Conservation (phyloP, 92 coral and sea anemone species). For the Phenganax subtilis region DNA sequence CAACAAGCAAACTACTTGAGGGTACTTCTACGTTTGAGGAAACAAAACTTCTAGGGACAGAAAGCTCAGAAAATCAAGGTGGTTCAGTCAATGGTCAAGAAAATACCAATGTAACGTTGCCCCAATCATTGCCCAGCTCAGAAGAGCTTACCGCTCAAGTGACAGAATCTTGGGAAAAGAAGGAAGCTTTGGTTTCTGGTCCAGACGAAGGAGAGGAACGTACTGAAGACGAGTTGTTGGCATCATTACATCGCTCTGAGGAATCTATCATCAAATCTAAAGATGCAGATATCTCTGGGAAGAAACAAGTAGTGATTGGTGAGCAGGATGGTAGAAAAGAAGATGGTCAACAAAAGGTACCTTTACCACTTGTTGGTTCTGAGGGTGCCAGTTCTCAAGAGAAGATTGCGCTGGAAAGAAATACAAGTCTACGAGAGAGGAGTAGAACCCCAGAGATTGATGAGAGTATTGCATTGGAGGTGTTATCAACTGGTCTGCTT, state of each 20-base stretch:
- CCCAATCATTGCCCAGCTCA: background rate
- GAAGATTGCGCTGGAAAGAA: background rate
- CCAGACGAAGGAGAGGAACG: background rate
- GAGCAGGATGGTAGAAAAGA: background rate
- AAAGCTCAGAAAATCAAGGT: background rate
- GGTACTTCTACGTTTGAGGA: background rate
- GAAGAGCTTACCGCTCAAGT: background rate
- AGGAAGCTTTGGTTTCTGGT: background rate
- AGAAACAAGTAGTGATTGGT: background rate
- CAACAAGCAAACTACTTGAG: background rate
- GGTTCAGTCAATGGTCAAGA: background rate
- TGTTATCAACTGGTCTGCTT: background rate
- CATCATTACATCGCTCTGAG: background rate
- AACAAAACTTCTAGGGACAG: background rate
- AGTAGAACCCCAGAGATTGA: slow-evolving; percentile 10
- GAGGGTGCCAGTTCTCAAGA: background rate
- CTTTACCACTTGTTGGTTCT: background rate
- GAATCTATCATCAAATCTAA: background rate
- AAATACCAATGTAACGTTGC: background rate
- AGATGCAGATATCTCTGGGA: background rate
- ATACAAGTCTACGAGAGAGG: background rate
- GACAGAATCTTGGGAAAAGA: background rate
- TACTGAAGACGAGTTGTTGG: background rate
- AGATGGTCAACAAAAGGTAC: background rate
- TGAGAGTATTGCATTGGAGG: slow-evolving; percentile 14